Evolutionary conservation across 2,113 vertebrate species (phyloP).

Genomic region (Sorex araneus): DNA sequence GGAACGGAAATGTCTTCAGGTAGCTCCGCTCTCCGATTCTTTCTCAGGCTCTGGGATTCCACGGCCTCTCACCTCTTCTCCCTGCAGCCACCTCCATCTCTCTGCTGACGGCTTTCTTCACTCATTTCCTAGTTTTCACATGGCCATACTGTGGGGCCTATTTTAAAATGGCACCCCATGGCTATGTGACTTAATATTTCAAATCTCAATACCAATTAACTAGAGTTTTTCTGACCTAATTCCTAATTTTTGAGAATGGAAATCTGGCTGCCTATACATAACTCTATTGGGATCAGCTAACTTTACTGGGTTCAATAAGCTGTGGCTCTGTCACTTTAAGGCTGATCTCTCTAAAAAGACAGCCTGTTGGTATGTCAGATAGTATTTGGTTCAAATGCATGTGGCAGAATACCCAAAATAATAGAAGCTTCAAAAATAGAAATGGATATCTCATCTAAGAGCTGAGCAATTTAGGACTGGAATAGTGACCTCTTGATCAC

Average conservation of each 20-base stretch:
- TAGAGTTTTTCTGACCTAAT: not conserved
- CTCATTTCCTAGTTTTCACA: not conserved
- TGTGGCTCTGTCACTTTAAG: not conserved
- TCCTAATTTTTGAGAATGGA: not conserved
- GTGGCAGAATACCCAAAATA: constrained; percentile 27
- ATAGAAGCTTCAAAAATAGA: constrained; percentile 6
- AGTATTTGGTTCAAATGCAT: not conserved
- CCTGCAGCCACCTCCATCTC: not conserved
- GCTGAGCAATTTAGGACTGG: not conserved
- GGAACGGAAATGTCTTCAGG: not conserved
- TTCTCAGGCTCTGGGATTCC: not conserved
- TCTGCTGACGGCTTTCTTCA: not conserved
- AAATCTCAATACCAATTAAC: not conserved
- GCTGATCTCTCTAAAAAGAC: constrained; percentile 7
- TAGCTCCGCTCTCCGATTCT: not conserved
- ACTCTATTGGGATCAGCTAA: not conserved
- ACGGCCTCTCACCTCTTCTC: not conserved
- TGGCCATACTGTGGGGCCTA: not conserved
- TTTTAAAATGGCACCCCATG: not conserved
- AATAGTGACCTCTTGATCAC: not conserved
- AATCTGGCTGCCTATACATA: not conserved
- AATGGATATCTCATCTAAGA: constrained; percentile 20
- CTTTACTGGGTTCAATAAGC: not conserved
- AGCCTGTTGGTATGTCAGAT: not conserved
- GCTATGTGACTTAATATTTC: constrained; percentile 3